Evolutionary conservation across 2,113 vertebrate genomes (phyloP).

Genomic region (Meleagris gallopavo): DNA sequence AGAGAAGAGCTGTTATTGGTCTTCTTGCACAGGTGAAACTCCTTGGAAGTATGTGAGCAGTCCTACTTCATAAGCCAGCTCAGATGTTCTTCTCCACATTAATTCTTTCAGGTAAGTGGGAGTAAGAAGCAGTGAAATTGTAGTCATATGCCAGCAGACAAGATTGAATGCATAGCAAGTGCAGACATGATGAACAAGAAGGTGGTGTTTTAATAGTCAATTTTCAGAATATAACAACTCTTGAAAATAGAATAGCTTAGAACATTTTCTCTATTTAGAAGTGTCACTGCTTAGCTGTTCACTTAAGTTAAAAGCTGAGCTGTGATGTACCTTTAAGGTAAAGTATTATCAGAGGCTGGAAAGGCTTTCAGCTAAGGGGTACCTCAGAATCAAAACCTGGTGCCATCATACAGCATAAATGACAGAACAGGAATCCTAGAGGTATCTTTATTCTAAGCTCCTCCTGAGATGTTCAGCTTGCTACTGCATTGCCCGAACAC

Average conservation of each 20-base stretch:
- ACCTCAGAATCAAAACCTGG: not conserved
- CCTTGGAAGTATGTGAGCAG: not conserved
- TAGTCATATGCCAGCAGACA: constrained; percentile 58
- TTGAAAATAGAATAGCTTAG: constrained; percentile 62
- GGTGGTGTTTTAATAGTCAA: constrained; percentile 65
- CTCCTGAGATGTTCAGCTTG: not conserved
- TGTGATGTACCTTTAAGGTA: not conserved
- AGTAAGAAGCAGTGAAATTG: constrained; percentile 64
- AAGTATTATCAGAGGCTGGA: not conserved
- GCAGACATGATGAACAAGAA: constrained; percentile 60
- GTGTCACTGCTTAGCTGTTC: not conserved
- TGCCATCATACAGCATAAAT: not conserved
- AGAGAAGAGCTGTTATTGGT: not conserved
- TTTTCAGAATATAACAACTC: constrained; percentile 45
- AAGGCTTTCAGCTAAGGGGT: not conserved
- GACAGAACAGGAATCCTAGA: not conserved
- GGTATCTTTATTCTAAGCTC: not conserved
- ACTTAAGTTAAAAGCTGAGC: constrained; percentile 7
- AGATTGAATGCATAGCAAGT: constrained; percentile 31
- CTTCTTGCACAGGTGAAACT: not conserved
- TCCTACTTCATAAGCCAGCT: constrained; percentile 7
- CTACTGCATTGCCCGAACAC: not conserved
- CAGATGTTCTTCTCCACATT: not conserved
- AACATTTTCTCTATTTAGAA: constrained; percentile 54
- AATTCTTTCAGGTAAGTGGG: constrained; percentile 53